Base-by-base conservation (phyloP, 1,140 invertebrate genomes). In the Eumaeus atala region DNA sequence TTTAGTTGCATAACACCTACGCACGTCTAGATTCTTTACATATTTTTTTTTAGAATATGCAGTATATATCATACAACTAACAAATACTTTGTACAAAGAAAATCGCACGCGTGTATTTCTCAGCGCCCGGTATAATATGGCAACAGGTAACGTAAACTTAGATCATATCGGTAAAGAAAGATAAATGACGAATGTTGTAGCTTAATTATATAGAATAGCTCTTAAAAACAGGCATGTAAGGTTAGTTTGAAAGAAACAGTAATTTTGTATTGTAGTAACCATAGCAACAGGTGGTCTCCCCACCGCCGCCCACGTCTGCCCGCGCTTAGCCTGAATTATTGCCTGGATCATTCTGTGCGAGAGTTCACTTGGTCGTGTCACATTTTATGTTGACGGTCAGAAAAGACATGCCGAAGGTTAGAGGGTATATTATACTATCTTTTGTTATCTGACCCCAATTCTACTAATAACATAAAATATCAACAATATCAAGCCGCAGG, bases 221-320 rank as follows among this genome's bases (percentile, higher is more conserved):
- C 40, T 18, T 44, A 17, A 44, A 14, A 6, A 14, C 0, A 14
- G 40, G 40, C 0, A 9, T 28, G 1, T 40, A 54, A 47, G 37
- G 38, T 50, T 40, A 35, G 38, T 36, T 54, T n/a, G 10, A 48
- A 40, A 21, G 52, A 44, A 64, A 52, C 58, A 42, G 42, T 53
- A 58, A 58, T 35, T 61, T 60, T 54, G 58, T 62, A 44, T 51
- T 40, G 47, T 49, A 37, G 60, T 77, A 55, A 61, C 67, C 64
- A 72, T 74, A 69, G 69, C 74, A 74, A 77, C 74, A 77, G 62
- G 74, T 76, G 64, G 56, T 49, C 59, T 62, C 59, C 58, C 35
- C 54, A 47, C 57, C 44, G 38, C 58, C 56, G 42, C 59, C 58
- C 59, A 63, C 58, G 54, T 65, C 58, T 51, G 64, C 53, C 54